Percentiles rank a stretch among this genome's conserved stretches.
Evolutionary conservation across 2,888 invertebrate species (phyloP).

Genomic region (Microplitis manilae): DNA sequence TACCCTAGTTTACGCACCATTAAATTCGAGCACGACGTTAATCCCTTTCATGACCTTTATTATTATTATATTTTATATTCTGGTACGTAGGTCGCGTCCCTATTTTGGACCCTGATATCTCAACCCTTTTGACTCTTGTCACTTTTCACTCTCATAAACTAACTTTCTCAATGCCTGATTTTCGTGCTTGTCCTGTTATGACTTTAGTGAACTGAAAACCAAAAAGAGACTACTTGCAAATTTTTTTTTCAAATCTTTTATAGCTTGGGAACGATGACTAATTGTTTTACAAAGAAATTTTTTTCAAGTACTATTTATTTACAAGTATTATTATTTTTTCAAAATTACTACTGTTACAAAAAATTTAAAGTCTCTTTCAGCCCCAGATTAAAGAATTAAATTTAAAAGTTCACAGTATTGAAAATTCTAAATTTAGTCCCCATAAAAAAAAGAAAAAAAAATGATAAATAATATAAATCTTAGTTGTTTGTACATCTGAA

Average conservation of each 20-base stretch:
- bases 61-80: slow-evolving; percentile 39
- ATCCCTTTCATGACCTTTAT: slow-evolving; percentile 59
- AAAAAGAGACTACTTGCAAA: not conserved
- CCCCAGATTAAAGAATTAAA: not conserved
- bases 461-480: not conserved
- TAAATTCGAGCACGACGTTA: slow-evolving; percentile 67
- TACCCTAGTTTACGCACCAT: slow-evolving; percentile 67
- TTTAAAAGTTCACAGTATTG: not conserved
- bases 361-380: not conserved
- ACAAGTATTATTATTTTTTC: not conserved
- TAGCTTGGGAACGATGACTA: slow-evolving; percentile 31
- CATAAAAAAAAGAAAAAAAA: no score
- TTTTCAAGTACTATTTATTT: not conserved
- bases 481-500: slow-evolving; percentile 37
- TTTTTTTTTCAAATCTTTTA: not conserved
- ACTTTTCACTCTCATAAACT: not conserved
- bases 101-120: slow-evolving; percentile 34
- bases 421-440: no score
- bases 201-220: slow-evolving; percentile 29
- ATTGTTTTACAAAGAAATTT: slow-evolving; percentile 24
- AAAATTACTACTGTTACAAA: not conserved
- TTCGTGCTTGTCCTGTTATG: slow-evolving; percentile 40
- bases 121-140: slow-evolving; percentile 36
- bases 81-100: slow-evolving; percentile 37
- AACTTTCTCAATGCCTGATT: slow-evolving; percentile 29